phyloP scores from a whole-genome alignment of 2,113 vertebrate species.

The Pachyramphus minor region DNA sequence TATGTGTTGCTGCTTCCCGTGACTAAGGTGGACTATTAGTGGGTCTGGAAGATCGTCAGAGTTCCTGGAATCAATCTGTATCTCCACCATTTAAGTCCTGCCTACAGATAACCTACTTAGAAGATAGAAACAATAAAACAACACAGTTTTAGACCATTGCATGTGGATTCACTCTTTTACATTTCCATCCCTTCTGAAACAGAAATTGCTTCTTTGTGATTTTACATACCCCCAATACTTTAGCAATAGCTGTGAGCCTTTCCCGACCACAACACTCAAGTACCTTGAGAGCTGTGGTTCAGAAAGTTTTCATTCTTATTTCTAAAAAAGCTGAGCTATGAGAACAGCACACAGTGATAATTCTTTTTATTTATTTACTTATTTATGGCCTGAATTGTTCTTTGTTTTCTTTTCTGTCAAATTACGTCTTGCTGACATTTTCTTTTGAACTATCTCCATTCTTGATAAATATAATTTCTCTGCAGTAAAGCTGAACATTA shows the following conservation, averaged over 20 bases:
- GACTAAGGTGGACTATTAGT: not conserved
- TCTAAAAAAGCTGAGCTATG: not conserved
- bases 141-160: not conserved
- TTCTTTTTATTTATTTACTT: not conserved
- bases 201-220: not conserved
- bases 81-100: not conserved
- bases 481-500: not conserved
- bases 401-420: not conserved
- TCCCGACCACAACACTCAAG: not conserved
- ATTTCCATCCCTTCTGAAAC: not conserved
- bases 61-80: not conserved
- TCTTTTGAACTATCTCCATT: not conserved
- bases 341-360: not conserved
- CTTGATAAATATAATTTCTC: not conserved
- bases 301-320: not conserved
- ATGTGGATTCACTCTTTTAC: not conserved
- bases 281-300: not conserved
- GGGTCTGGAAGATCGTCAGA: not conserved
- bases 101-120: not conserved
- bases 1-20: not conserved
- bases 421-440: not conserved
- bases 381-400: not conserved
- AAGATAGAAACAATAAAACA: not conserved
- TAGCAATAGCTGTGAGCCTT: not conserved
- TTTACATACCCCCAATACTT: not conserved